Evolutionary conservation across 2,797 vertebrate species (phyloP).

Genomic region (Podarcis lilfordi): DNA sequence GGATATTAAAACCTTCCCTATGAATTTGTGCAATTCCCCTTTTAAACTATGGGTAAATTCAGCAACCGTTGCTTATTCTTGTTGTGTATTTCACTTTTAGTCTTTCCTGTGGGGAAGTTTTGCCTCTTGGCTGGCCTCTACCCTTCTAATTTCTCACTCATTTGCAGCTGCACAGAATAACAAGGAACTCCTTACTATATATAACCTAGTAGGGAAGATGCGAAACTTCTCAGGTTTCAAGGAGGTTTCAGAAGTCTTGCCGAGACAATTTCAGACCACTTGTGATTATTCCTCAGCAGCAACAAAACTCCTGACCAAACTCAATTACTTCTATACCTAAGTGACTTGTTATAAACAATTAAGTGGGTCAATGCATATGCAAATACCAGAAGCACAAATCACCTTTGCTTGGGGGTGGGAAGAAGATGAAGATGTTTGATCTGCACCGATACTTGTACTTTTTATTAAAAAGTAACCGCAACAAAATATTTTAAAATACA

Average conservation of each 20-base stretch:
- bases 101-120: not conserved
- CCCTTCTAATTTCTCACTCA: not conserved
- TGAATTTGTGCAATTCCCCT: not conserved
- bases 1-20: too few relatives aligned
- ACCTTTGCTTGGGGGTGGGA: not conserved
- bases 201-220: not conserved
- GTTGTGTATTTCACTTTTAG: not conserved
- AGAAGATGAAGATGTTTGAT: not conserved
- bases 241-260: not conserved
- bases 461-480: not conserved
- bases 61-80: too few relatives aligned
- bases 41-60: not conserved
- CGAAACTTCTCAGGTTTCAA: not conserved
- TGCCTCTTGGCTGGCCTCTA: not conserved
- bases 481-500: not conserved
- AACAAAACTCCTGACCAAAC: not conserved
- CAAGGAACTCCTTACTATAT: not conserved
- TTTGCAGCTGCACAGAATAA: not conserved
- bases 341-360: not conserved
- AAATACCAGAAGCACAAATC: not conserved
- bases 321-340: not conserved
- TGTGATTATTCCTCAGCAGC: not conserved
- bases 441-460: not conserved
- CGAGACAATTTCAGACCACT: not conserved
- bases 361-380: not conserved